Percentiles rank a stretch among this genome's conserved stretches.
phyloP scores from a whole-genome alignment of 2,888 invertebrate genomes.

The Caenorhabditis sp. region DNA sequence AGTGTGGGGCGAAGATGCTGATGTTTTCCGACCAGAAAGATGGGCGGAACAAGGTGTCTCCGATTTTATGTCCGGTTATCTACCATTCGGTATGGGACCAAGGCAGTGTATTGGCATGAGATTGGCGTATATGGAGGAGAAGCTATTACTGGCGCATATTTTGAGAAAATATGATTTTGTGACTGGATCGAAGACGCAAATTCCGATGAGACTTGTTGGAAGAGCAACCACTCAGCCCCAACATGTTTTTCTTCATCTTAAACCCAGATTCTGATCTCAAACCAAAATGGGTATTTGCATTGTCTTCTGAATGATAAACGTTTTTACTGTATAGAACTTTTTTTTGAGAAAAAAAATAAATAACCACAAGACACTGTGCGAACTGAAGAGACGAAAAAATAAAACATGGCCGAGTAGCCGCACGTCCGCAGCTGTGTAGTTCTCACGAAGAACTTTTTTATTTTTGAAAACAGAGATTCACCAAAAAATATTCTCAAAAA shows the following conservation, averaged over 20 bases:
- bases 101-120: slow-evolving; percentile 62
- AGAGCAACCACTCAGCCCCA: slow-evolving; percentile 22
- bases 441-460: too few species aligned
- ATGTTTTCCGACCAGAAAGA: slow-evolving; percentile 36
- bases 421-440: too few species aligned
- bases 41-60: slow-evolving; percentile 9
- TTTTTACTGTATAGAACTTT: background rate
- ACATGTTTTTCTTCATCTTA: slow-evolving; percentile 12
- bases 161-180: slow-evolving; percentile 49
- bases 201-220: slow-evolving; percentile 26
- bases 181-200: slow-evolving; percentile 33
- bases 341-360: background rate
- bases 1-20: slow-evolving; percentile 51
- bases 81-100: slow-evolving; percentile 53
- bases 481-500: too few species aligned
- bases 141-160: slow-evolving; percentile 55
- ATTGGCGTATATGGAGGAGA: slow-evolving; percentile 64
- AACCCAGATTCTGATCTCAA: background rate
- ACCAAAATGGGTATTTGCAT: background rate
- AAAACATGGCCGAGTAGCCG: too few species aligned
- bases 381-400: too few species aligned
- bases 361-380: too few species aligned
- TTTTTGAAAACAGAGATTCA: too few species aligned
- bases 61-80: slow-evolving; percentile 7
- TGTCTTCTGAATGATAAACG: background rate